Base-by-base conservation (phyloP, 2,888 invertebrate species). In the Psococerastis gibbosa region DNA sequence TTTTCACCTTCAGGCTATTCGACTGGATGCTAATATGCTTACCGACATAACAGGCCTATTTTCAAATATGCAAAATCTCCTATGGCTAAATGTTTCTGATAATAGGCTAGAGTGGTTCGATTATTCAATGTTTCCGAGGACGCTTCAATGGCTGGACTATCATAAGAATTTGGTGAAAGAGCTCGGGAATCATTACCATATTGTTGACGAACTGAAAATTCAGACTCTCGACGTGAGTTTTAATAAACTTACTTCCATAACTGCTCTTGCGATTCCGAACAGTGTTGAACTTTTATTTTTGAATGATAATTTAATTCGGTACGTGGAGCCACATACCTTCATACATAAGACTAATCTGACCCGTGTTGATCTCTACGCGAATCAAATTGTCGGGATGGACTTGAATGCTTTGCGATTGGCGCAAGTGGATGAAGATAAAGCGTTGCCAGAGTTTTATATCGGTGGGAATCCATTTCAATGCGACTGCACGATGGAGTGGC, bases 401-500 rank as follows among this genome's bases (percentile, higher is more conserved):
- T 71, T 89, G 56, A 87, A 84, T 61, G 84, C 89, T 48, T 67
- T 91, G 50, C 73, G 83, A 51, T 70, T 91, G 53, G 75, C 80
- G 51, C 81, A 81, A 44, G 79, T 85, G 47, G 77, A 80, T 55
- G 74, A 75, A 46, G 75, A 77, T 49, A 70, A 77, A 47, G 67
- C 77, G 44, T 65, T 87, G 51, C 88, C 89, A 11, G 84, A 88
- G 64, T 88, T 92, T 66, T 88, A 85, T 62, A 83, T 92, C 49
- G 88, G 85, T 32, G 87, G 85, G 43, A 94, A 94, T 68, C 92
- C 91, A 32, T 87, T 91, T 59, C 78, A 83, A 55, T 94, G 92
- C 59, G 87, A 89, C 61, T 94, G 92, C 67, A 85, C 84, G 53
- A 88, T 91, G 75, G 89, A 91, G 59, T 94, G 92, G 92, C 64